A percentile compares a stretch with the other conserved stretches of the same genome.
Evolutionary conservation across 2,888 invertebrate species (phyloP).

Genomic region (Pheosia tremula): DNA sequence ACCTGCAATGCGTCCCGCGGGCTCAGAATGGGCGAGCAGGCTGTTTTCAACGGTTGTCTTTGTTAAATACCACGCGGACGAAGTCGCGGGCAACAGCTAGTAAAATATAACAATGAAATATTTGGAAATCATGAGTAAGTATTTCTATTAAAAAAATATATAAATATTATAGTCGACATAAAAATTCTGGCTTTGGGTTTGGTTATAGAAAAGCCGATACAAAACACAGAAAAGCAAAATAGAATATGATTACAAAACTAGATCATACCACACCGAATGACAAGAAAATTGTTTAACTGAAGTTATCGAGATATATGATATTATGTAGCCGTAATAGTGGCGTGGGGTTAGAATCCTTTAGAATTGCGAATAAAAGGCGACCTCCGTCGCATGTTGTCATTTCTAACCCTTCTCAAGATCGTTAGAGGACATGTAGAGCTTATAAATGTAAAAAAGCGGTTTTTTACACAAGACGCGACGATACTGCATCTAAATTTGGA

Average conservation of each 20-base stretch:
- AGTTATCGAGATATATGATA: slow-evolving; percentile 22
- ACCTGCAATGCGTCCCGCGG: no score
- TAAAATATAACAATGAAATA: no score
- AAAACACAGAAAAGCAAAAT: slow-evolving; percentile 6
- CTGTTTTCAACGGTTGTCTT: no score
- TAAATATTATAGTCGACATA: no score
- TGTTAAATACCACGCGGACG: no score
- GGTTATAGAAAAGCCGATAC: no score
- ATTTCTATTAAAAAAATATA: no score
- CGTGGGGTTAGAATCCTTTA: slow-evolving; percentile 52
- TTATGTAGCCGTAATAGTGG: slow-evolving; percentile 36
- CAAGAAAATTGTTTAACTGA: slow-evolving; percentile 5
- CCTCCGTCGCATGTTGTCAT: slow-evolving; percentile 60
- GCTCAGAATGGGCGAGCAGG: no score
- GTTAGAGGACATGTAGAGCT: slow-evolving; percentile 47
- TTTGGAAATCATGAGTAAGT: no score
- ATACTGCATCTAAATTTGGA: slow-evolving; percentile 2
- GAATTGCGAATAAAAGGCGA: slow-evolving; percentile 54
- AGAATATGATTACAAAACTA: neutral
- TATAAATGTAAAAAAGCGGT: slow-evolving; percentile 48
- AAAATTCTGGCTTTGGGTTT: no score
- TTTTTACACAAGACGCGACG: slow-evolving; percentile 5
- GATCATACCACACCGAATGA: neutral
- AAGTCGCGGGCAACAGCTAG: no score
- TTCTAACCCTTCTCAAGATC: slow-evolving; percentile 64